Evolutionary conservation across 2,888 invertebrate species (phyloP).

Genomic region (Julus scandinavius): DNA sequence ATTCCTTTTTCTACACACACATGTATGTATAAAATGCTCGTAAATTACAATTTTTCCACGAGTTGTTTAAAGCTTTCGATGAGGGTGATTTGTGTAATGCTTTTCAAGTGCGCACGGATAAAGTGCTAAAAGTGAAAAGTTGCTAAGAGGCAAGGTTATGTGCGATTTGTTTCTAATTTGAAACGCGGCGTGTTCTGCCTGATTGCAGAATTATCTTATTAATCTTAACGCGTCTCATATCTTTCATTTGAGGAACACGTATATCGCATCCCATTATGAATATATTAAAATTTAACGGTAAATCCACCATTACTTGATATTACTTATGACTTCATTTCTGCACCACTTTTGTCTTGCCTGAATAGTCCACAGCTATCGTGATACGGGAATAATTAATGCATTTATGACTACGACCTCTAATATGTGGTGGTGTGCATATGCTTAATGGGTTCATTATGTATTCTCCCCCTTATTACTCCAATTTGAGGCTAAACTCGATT

Average conservation of each 20-base stretch:
- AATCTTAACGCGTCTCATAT: conserved; percentile 14
- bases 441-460: conserved; percentile 44
- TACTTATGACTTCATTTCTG: conserved; percentile 40
- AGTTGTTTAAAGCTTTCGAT: conserved; percentile 43
- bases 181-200: conserved; percentile 33
- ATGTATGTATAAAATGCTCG: not conserved
- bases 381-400: conserved; percentile 41
- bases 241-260: not conserved
- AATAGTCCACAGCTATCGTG: conserved; percentile 12
- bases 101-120: not conserved
- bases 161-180: conserved; percentile 46
- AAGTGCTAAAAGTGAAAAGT: conserved; percentile 45
- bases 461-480: conserved; percentile 46
- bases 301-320: conserved; percentile 23
- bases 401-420: conserved; percentile 31
- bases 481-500: conserved; percentile 44
- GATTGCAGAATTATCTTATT: conserved; percentile 46
- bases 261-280: conserved; percentile 8
- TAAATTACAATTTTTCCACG: conserved; percentile 19
- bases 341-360: conserved; percentile 30
- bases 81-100: conserved; percentile 45
- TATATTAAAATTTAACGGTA: conserved; percentile 37
- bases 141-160: conserved; percentile 21
- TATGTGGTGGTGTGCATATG: conserved; percentile 6
- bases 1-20: not conserved